Conservation (phyloP, 2,113 vertebrate species). For the Thamnaconus septentrionalis region DNA sequence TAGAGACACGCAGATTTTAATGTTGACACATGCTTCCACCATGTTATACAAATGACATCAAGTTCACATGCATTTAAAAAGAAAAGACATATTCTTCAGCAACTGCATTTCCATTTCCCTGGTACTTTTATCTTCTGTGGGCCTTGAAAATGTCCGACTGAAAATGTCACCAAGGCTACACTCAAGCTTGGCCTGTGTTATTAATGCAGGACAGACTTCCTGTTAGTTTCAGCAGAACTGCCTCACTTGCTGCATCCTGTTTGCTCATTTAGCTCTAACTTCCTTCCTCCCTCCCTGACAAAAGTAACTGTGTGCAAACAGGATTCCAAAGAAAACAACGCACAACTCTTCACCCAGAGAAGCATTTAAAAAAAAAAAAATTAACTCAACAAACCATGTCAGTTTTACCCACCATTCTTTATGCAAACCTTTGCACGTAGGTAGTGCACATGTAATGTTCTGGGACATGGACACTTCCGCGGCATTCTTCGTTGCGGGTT, state of each 20-base stretch:
- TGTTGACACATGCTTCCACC: too few relatives aligned
- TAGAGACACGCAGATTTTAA: too few relatives aligned
- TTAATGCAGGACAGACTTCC: constrained; percentile 55
- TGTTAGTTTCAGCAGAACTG: constrained; percentile 33
- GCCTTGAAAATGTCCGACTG: constrained; percentile 22
- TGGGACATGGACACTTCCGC: too few relatives aligned
- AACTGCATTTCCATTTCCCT: too few relatives aligned
- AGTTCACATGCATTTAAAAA: too few relatives aligned
- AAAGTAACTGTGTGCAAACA: constrained; percentile 43
- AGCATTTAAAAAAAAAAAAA: neutral
- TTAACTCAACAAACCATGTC: too few relatives aligned
- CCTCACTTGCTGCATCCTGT: constrained; percentile 67
- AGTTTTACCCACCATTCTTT: too few relatives aligned
- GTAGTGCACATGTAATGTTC: too few relatives aligned
- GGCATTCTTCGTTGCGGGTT: too few relatives aligned
- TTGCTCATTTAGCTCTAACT: constrained; percentile 64
- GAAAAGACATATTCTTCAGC: too few relatives aligned
- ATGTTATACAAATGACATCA: too few relatives aligned
- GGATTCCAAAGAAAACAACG: constrained; percentile 48
- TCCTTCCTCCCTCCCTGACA: constrained; percentile 55
- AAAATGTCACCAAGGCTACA: constrained; percentile 12
- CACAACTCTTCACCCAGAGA: constrained; percentile 24
- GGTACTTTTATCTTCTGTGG: neutral
- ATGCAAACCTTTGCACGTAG: too few relatives aligned
- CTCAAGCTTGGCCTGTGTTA: constrained; percentile 33